Evolutionary conservation across 2,888 invertebrate genomes (phyloP).

Genomic region (Apeira syringaria): DNA sequence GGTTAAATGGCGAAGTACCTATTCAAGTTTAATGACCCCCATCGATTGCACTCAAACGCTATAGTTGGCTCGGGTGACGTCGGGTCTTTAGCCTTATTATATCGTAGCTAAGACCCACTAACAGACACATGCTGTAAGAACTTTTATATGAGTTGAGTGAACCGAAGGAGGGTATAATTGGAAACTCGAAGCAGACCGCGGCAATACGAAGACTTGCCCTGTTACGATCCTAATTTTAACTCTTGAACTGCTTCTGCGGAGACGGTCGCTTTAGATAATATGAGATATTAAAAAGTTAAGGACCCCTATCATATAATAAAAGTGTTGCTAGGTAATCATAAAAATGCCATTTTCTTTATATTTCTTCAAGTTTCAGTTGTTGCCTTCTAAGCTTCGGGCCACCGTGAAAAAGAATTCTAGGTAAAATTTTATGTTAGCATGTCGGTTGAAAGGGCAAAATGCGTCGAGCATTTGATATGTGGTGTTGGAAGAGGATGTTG

Average conservation of each 20-base stretch:
- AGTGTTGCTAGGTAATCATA: too few species aligned
- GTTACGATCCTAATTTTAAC: conserved; percentile 55
- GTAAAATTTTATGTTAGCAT: too few species aligned
- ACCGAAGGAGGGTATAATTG: conserved; percentile 75
- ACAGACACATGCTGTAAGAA: conserved; percentile 65
- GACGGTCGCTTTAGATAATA: conserved; percentile 15
- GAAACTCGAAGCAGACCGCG: conserved; percentile 65
- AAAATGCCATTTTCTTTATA: too few species aligned
- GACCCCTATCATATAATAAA: neutral
- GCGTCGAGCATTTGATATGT: too few species aligned
- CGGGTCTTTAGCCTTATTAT: conserved; percentile 39
- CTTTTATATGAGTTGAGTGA: conserved; percentile 78
- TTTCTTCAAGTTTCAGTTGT: too few species aligned
- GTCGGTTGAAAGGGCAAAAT: too few species aligned
- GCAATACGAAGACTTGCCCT: conserved; percentile 47
- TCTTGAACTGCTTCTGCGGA: conserved; percentile 45
- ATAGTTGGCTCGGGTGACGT: conserved; percentile 18
- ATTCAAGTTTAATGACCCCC: conserved; percentile 33
- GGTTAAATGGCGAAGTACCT: conserved; percentile 33
- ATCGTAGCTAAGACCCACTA: conserved; percentile 43
- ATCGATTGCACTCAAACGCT: conserved; percentile 31
- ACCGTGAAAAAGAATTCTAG: too few species aligned
- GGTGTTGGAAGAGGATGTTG: too few species aligned
- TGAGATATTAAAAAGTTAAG: conserved; percentile 17
- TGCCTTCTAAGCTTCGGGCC: too few species aligned